phyloP scores from a whole-genome alignment of 1,140 invertebrate genomes.

The Bombus pyrosoma region DNA sequence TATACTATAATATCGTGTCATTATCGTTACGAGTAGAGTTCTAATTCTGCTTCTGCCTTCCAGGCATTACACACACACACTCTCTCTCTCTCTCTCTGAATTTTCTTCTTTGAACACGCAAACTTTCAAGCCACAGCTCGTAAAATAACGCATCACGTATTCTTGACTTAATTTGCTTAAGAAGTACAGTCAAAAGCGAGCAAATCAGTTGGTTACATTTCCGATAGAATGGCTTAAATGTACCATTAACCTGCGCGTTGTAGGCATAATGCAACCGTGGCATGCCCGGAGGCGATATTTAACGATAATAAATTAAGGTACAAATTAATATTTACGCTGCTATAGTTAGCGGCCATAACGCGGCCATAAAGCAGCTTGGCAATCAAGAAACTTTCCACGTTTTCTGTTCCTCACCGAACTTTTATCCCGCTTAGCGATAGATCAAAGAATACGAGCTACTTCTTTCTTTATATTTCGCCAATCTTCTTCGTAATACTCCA shows the following conservation, averaged over 20 bases:
- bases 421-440: neutral
- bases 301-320: conserved; percentile 29
- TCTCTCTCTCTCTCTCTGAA: no score
- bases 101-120: neutral
- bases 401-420: neutral
- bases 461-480: neutral
- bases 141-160: neutral
- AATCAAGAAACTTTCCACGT: neutral
- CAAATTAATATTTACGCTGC: conserved; percentile 28
- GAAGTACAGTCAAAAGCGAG: neutral
- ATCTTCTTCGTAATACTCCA: no score
- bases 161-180: conserved; percentile 23
- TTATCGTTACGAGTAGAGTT: neutral
- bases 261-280: neutral
- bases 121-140: no score
- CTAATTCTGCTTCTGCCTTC: neutral
- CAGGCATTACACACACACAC: no score
- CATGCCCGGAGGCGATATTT: neutral
- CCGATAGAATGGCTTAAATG: neutral
- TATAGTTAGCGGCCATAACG: conserved; percentile 29
- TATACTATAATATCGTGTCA: neutral
- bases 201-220: neutral
- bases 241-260: conserved; percentile 4
- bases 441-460: neutral
- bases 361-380: neutral